Evolutionary conservation across 2,888 invertebrate genomes (phyloP).

Genomic region (Temnothorax ravouxi): DNA sequence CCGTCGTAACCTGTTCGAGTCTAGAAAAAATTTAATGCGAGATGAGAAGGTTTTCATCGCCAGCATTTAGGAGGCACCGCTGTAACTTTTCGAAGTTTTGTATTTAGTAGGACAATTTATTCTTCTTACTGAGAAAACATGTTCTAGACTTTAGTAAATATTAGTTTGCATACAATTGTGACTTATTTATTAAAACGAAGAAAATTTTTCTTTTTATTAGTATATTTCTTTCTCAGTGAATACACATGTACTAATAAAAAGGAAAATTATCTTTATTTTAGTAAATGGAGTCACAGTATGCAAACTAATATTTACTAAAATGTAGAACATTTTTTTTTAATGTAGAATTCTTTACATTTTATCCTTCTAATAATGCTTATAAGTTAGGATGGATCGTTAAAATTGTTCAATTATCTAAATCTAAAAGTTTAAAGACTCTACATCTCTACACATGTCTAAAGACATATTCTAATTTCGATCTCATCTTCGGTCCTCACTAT

Average conservation of each 20-base stretch:
- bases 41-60: background rate
- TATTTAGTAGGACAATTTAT: background rate
- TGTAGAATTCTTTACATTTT: background rate
- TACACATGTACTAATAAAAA: no score
- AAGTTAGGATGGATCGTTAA: background rate
- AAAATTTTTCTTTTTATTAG: no score
- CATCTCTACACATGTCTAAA: no score
- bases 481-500: background rate
- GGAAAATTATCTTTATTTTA: no score
- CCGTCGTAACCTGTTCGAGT: background rate
- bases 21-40: slow-evolving; percentile 1
- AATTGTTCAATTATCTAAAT: background rate
- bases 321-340: no score
- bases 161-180: no score
- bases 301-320: no score
- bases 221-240: no score
- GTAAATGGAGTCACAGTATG: no score
- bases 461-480: background rate
- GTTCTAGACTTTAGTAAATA: no score
- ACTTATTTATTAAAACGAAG: no score
- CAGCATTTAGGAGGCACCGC: background rate
- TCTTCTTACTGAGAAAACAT: background rate
- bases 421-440: background rate
- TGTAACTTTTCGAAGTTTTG: background rate
- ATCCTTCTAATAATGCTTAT: background rate